Percentiles rank a stretch among this genome's conserved stretches.
Conservation (phyloP, 2,888 invertebrate genomes). For the Aleiodes testaceus region DNA sequence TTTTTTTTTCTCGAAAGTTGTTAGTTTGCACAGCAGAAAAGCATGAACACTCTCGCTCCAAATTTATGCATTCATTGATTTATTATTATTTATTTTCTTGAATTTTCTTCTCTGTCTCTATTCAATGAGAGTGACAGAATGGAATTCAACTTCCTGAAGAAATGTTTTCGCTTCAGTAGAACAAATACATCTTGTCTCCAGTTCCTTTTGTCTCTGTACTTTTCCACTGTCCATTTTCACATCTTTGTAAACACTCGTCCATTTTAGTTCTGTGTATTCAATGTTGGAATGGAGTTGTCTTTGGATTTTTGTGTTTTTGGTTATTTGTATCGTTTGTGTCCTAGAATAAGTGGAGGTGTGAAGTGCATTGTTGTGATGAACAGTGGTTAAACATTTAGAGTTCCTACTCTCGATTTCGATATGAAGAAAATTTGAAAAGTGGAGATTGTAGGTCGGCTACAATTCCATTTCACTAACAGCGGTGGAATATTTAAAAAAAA, state of each 20-base stretch:
- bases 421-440: not conserved
- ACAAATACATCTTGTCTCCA: constrained; percentile 24
- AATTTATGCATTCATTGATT: constrained; percentile 6
- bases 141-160: constrained; percentile 12
- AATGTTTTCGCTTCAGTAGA: constrained; percentile 11
- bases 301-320: not conserved
- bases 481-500: too few relatives aligned
- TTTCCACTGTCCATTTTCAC: constrained; percentile 13
- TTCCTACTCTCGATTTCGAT: not conserved
- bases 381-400: constrained; percentile 7
- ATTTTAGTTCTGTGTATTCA: not conserved
- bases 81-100: not conserved
- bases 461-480: too few relatives aligned
- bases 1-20: too few relatives aligned
- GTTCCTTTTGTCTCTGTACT: not conserved
- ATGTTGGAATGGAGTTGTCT: constrained; percentile 5
- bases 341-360: constrained; percentile 22
- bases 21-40: constrained; percentile 24
- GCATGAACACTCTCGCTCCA: constrained; percentile 18
- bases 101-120: not conserved
- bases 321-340: constrained; percentile 3
- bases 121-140: not conserved
- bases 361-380: constrained; percentile 19
- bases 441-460: too few relatives aligned
- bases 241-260: constrained; percentile 5